These are phyloP conservation scores for Yponomeuta sedellus DNA, from an alignment of 2,888 invertebrate species.

Conservation along the genomic window DNA sequence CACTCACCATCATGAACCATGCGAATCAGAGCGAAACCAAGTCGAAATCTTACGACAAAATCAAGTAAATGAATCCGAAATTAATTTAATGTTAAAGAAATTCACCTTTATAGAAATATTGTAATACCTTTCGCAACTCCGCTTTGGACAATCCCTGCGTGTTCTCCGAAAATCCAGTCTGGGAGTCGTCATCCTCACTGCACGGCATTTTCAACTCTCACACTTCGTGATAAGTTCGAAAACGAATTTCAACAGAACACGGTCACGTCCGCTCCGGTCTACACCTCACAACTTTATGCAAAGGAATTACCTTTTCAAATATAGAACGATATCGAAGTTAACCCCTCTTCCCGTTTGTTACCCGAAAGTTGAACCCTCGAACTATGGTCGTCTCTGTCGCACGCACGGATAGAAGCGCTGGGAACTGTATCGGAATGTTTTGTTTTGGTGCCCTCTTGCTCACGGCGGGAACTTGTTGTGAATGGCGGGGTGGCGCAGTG, in stretches of 20 bases:
- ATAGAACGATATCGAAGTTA: conserved; percentile 50
- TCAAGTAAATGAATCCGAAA: too few relatives aligned
- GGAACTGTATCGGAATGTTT: conserved; percentile 74
- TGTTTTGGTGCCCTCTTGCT: conserved; percentile 70
- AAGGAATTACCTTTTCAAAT: conserved; percentile 37
- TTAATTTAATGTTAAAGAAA: too few relatives aligned
- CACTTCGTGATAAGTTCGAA: neutral
- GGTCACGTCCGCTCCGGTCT: conserved; percentile 33
- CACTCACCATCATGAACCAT: too few relatives aligned
- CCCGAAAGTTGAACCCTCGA: neutral
- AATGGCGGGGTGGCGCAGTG: conserved; percentile 42
- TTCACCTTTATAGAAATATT: too few relatives aligned
- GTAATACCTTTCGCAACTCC: conserved; percentile 81
- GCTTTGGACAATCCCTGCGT: conserved; percentile 80
- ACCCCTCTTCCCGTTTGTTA: neutral
- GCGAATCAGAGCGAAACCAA: too few relatives aligned
- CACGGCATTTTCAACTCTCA: conserved; percentile 67
- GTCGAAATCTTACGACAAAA: too few relatives aligned
- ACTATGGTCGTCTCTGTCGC: conserved; percentile 35
- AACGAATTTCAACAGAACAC: conserved; percentile 16
- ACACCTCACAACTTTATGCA: conserved; percentile 38
- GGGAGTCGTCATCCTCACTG: conserved; percentile 79
- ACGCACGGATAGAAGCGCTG: conserved; percentile 37
- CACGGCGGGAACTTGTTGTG: conserved; percentile 53
- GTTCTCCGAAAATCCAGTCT: conserved; percentile 69